A percentile compares a stretch with the other conserved stretches of the same genome.
These are phyloP conservation scores for Eptesicus fuscus DNA, from an alignment of 2,113 vertebrate genomes.

Conservation along the genomic window DNA sequence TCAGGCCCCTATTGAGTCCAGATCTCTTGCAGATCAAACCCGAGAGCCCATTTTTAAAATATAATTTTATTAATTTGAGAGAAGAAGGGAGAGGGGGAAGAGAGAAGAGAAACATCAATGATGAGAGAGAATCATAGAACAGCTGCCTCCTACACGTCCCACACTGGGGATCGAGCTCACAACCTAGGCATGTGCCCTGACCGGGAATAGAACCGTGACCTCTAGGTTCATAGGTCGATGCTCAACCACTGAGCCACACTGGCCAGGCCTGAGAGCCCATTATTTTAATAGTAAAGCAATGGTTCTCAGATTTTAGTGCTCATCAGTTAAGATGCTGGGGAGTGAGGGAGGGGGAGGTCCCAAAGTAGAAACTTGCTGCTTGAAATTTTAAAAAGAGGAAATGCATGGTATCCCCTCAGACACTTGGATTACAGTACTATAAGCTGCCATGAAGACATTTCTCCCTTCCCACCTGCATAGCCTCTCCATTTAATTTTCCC, in stretches of 20 bases:
- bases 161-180: too few relatives aligned
- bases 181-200: too few relatives aligned
- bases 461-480: neutral
- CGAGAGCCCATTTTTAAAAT: neutral
- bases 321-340: neutral
- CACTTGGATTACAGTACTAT: neutral
- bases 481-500: neutral
- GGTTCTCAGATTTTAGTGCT: neutral
- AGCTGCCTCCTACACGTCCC: too few relatives aligned
- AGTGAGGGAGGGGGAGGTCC: rapidly evolving
- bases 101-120: too few relatives aligned
- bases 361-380: neutral
- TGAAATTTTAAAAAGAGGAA: neutral
- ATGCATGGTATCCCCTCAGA: neutral
- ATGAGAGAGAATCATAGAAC: too few relatives aligned
- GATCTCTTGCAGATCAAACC: neutral
- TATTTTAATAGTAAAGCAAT: neutral
- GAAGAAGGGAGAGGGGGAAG: too few relatives aligned
- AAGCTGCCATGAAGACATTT: rapidly evolving
- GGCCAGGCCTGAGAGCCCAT: neutral
- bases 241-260: too few relatives aligned
- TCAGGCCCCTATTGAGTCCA: neutral
- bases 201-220: too few relatives aligned
- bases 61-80: too few relatives aligned
- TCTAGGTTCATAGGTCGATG: too few relatives aligned